These are phyloP conservation scores for Lethenteron camtschaticum DNA, from an alignment of 2,113 vertebrate genomes.

Conservation along the genomic window DNA sequence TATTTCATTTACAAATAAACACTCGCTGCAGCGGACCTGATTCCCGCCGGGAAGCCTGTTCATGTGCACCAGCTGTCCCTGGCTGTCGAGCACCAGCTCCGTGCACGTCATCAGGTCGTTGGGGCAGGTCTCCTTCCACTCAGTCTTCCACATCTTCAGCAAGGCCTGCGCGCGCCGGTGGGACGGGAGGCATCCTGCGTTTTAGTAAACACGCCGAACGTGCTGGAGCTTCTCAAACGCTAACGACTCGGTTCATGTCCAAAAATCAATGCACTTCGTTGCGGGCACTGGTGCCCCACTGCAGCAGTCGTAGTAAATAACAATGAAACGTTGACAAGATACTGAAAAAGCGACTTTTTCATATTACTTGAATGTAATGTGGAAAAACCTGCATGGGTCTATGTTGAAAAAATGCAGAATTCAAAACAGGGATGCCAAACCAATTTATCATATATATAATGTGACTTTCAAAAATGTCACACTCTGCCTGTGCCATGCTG, in stretches of 20 bases:
- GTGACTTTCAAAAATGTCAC: too few species aligned
- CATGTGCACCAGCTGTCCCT: conserved; percentile 59
- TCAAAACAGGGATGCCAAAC: too few species aligned
- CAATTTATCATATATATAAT: too few species aligned
- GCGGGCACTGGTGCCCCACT: too few species aligned
- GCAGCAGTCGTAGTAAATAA: background rate
- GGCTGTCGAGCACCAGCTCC: conserved; percentile 55
- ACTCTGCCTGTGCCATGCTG: too few species aligned
- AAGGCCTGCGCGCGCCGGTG: conserved; percentile 37
- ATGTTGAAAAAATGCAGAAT: too few species aligned
- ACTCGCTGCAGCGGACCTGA: conserved; percentile 26
- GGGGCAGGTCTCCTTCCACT: conserved; percentile 24
- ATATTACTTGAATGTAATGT: too few species aligned
- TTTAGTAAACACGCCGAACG: too few species aligned
- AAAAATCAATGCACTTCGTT: too few species aligned
- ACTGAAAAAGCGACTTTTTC: background rate
- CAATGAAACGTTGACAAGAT: background rate
- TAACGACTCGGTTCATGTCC: too few species aligned
- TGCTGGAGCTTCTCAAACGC: too few species aligned
- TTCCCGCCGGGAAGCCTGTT: conserved; percentile 81
- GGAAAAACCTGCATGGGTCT: too few species aligned
- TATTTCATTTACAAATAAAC: background rate
- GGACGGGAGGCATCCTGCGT: background rate
- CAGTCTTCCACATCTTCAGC: conserved; percentile 54
- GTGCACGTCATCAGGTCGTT: conserved; percentile 58